Evolutionary conservation across 2,113 vertebrate genomes (phyloP).

Genomic region (Bos indicus): DNA sequence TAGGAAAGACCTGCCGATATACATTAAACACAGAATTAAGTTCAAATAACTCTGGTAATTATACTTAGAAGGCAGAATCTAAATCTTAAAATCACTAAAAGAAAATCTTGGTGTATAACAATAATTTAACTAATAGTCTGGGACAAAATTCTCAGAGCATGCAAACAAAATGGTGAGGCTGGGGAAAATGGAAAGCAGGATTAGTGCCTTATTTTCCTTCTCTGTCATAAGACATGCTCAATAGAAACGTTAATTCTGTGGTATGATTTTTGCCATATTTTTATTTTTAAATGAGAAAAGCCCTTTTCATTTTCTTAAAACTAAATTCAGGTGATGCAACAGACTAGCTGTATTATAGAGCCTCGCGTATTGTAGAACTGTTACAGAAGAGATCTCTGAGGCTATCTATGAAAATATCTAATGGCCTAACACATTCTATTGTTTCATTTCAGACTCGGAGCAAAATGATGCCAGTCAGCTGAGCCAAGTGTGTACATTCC

Average conservation of each 20-base stretch:
- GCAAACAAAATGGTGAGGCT: neutral
- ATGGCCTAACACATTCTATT: neutral
- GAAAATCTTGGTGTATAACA: neutral
- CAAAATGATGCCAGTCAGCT: conserved; percentile 13
- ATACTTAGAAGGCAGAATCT: neutral
- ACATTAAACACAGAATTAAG: conserved; percentile 5
- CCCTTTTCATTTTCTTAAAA: conserved; percentile 9
- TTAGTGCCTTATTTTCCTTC: neutral
- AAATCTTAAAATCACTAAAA: neutral
- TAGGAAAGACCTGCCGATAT: neutral
- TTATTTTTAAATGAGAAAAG: conserved; percentile 18
- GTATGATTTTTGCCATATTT: neutral
- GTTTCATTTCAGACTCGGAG: conserved; percentile 27
- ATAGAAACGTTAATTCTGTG: neutral
- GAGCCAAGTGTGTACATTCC: conserved; percentile 5
- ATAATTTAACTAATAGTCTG: neutral
- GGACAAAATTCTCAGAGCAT: neutral
- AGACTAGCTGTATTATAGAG: neutral
- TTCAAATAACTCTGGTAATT: neutral
- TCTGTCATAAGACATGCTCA: neutral
- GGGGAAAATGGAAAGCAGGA: neutral
- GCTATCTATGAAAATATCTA: neutral
- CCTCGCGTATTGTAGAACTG: neutral
- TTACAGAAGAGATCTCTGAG: neutral
- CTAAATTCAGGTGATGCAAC: neutral